Evolutionary conservation across 2,888 invertebrate species (phyloP).

Genomic region (Mamestra brassicae): DNA sequence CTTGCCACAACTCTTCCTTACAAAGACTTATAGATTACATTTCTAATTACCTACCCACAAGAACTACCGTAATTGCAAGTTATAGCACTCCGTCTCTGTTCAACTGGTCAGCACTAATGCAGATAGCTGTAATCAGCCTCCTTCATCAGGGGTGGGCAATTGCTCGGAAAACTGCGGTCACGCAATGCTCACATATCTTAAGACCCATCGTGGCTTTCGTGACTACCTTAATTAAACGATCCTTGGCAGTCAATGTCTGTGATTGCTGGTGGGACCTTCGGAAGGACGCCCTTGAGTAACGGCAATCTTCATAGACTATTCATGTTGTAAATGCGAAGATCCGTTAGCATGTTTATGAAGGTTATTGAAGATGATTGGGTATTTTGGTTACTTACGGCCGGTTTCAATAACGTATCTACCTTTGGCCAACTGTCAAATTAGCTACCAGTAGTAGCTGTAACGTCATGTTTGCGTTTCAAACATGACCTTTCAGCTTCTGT

Average conservation of each 20-base stretch:
- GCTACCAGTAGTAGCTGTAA: no score
- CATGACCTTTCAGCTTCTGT: no score
- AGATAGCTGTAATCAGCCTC: constrained; percentile 62
- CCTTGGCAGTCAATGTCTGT: constrained; percentile 70
- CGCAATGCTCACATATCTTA: constrained; percentile 65
- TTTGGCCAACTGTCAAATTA: no score
- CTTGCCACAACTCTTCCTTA: neutral
- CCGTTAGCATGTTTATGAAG: neutral
- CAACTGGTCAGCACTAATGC: constrained; percentile 62
- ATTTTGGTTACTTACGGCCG: no score
- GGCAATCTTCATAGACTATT: neutral
- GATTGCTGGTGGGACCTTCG: constrained; percentile 63
- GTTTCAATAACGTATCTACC: no score
- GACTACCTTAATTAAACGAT: constrained; percentile 76
- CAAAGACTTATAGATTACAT: neutral
- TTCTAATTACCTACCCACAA: constrained; percentile 12
- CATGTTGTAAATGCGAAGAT: neutral
- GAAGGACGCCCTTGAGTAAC: constrained; percentile 15
- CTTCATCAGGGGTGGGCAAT: constrained; percentile 65
- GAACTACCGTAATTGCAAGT: constrained; percentile 45
- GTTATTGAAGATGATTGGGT: no score
- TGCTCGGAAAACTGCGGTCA: constrained; percentile 69
- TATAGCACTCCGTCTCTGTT: constrained; percentile 37
- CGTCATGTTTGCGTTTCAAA: no score
- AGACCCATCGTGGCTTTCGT: constrained; percentile 70